Evolutionary conservation across 2,888 invertebrate species (phyloP).

Genomic region (Dilophus febrilis): DNA sequence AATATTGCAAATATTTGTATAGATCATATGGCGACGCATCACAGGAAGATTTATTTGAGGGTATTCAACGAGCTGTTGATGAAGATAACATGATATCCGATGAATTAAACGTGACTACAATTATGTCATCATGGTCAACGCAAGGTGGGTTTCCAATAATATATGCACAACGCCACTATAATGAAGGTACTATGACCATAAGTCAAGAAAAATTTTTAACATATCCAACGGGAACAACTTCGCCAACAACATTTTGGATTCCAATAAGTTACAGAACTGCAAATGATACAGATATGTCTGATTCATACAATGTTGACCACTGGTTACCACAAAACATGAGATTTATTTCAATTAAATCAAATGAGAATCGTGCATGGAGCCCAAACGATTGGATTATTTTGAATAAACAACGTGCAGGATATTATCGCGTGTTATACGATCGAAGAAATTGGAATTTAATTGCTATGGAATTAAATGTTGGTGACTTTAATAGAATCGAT

Average conservation of each 20-base stretch:
- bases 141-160: conserved; percentile 37
- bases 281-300: conserved; percentile 20
- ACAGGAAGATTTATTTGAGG: conserved; percentile 21
- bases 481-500: conserved; percentile 35
- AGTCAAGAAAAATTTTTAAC: not conserved
- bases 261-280: conserved; percentile 22
- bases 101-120: conserved; percentile 22
- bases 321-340: conserved; percentile 2
- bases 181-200: not conserved
- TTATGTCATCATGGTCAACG: conserved; percentile 38
- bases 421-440: conserved; percentile 56
- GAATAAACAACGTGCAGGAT: conserved; percentile 32
- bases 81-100: conserved; percentile 11
- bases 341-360: not conserved
- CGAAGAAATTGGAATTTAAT: conserved; percentile 45
- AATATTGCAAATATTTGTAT: too few species aligned
- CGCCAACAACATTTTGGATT: conserved; percentile 17
- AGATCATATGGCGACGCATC: conserved; percentile 24
- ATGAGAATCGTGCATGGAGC: not conserved
- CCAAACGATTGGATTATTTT: conserved; percentile 30
- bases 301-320: conserved; percentile 17
- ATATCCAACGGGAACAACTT: not conserved
- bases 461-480: conserved; percentile 26
- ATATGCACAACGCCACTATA: conserved; percentile 17
- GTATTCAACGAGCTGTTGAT: conserved; percentile 17